phyloP scores from a whole-genome alignment of 2,888 invertebrate species.

The Anoplius nigerrimus region DNA sequence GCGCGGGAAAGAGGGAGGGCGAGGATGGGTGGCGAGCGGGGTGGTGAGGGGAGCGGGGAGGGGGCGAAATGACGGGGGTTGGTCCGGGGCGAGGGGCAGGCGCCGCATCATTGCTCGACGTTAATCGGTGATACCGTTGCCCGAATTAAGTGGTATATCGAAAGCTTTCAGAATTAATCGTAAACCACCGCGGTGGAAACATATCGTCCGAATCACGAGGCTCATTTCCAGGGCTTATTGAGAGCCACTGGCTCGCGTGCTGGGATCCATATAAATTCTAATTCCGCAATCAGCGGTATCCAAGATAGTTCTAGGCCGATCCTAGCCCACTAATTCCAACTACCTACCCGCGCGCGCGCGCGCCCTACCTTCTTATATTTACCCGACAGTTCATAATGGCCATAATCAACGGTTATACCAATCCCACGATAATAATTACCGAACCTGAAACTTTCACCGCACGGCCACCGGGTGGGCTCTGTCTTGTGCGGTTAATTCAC shows the following conservation, averaged over 20 bases:
- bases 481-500: slow-evolving; percentile 58
- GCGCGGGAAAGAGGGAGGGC: not conserved
- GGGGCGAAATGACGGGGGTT: slow-evolving; percentile 27
- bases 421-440: slow-evolving; percentile 72
- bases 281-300: slow-evolving; percentile 74
- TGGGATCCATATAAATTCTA: slow-evolving; percentile 74
- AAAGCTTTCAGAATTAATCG: slow-evolving; percentile 57
- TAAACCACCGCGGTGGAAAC: slow-evolving; percentile 48
- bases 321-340: slow-evolving; percentile 71
- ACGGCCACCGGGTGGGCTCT: slow-evolving; percentile 32
- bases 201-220: slow-evolving; percentile 48
- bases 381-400: slow-evolving; percentile 72
- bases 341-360: slow-evolving; percentile 54
- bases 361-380: slow-evolving; percentile 70
- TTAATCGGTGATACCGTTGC: slow-evolving; percentile 62
- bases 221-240: slow-evolving; percentile 49
- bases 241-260: slow-evolving; percentile 73
- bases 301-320: slow-evolving; percentile 73
- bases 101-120: slow-evolving; percentile 57
- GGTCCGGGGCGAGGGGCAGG: slow-evolving; percentile 38
- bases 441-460: slow-evolving; percentile 52
- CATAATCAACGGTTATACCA: slow-evolving; percentile 73
- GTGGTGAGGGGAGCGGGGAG: slow-evolving; percentile 7
- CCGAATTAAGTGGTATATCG: slow-evolving; percentile 58
- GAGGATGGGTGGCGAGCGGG: slow-evolving; percentile 25